Evolutionary conservation across 2,888 invertebrate species (phyloP), one percentile per base, ranked within the genome.

Genomic region (Rugalucina vietnamica): DNA sequence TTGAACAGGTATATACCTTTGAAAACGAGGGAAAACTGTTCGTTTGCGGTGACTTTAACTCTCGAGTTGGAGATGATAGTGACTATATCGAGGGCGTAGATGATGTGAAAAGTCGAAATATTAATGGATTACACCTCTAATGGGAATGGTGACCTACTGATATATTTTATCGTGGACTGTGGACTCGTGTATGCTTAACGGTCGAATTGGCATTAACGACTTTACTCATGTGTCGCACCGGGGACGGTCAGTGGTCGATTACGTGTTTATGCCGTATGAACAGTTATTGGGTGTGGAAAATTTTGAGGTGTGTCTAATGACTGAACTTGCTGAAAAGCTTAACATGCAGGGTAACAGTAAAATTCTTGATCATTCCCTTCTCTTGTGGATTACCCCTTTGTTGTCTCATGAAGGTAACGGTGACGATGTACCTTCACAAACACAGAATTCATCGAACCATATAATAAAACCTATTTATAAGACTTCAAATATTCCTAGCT

Each of bases 1-100:
- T 69, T 0, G 73, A 73, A 21, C 80, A 80, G 60, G 65, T 80
- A 4, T 73, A 80, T 69, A 24, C 72, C 5, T 60, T 75, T 34
- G 60, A 74, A 32, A 72, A 80, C 24, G 39, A 74, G 34, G 74
- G 73, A 32, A 21, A 54, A 34, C n/a, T 57, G 10, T 39, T 73
- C 37, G 36, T 80, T 14, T 73, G 65, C 18, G 80, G 80, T 39
- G 74, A 74, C 39, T 34, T 80, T 1, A 80, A 74, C n/a, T 34
- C 60, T 24, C 5, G 80, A 39, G 60, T 74, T 21, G 43, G 65
- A 4, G 60, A 65, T 21, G 73, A 74, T 43, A 57, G 36, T 21
- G 80, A 80, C 39, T 60, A 60, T 34, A 57, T 54, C 2, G 54
- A 79, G n/a, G 60, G 73, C 21, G 60, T 32, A 3, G 60, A 76